phyloP scores from a whole-genome alignment of 2,888 invertebrate genomes.

The Nomada hirtipes region DNA sequence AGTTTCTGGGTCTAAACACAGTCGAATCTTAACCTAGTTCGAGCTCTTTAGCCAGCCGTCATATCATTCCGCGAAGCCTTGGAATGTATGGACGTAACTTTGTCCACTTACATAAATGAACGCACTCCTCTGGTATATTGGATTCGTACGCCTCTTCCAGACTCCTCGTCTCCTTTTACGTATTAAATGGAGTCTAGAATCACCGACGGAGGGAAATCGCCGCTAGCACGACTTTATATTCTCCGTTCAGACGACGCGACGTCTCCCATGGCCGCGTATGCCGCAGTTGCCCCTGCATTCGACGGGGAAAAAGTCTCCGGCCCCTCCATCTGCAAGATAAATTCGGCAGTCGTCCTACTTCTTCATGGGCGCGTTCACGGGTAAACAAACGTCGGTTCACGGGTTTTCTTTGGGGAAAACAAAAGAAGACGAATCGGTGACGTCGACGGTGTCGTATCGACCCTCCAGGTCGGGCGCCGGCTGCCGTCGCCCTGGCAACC shows the following conservation, averaged over 20 bases:
- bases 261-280: background rate
- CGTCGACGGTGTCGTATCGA: conserved; percentile 77
- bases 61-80: background rate
- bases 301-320: background rate
- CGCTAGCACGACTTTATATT: background rate
- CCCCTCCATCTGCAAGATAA: background rate
- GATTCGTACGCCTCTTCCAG: background rate
- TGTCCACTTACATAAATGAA: background rate
- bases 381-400: conserved; percentile 38
- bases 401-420: background rate
- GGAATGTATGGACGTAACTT: background rate
- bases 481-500: conserved; percentile 80
- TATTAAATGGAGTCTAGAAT: background rate
- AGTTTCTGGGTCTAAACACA: background rate
- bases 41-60: background rate
- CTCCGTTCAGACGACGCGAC: background rate
- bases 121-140: background rate
- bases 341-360: conserved; percentile 13
- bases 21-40: conserved; percentile 17
- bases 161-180: background rate
- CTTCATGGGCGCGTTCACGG: background rate
- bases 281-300: background rate
- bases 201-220: background rate
- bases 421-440: conserved; percentile 60
- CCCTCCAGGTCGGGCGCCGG: conserved; percentile 74